Percentiles rank a stretch among this genome's conserved stretches.
phyloP scores from a whole-genome alignment of 2,888 invertebrate genomes.

The Drosophila diplacantha region DNA sequence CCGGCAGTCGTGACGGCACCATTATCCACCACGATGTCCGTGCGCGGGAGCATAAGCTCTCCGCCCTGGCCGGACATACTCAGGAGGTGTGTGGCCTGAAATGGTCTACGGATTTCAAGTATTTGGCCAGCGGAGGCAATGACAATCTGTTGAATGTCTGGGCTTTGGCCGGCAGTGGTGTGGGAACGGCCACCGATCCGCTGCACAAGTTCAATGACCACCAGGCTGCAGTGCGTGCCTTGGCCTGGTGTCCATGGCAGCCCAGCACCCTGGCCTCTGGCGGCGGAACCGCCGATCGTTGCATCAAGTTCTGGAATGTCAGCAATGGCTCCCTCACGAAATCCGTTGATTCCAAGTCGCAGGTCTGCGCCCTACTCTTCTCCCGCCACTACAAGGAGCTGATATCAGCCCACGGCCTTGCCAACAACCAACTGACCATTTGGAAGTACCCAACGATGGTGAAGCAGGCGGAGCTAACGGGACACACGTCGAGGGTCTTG shows the following conservation, averaged over 20 bases:
- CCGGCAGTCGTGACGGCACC: constrained; percentile 89
- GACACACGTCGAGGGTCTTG: constrained; percentile 93
- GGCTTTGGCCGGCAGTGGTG: constrained; percentile 80
- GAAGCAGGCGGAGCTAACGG: constrained; percentile 90
- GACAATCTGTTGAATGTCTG: constrained; percentile 96
- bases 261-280: constrained; percentile 95
- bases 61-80: constrained; percentile 84
- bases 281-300: constrained; percentile 96
- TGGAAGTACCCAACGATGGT: constrained; percentile 98
- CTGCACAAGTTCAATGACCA: too few relatives aligned
- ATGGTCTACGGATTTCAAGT: constrained; percentile 96
- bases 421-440: too few relatives aligned
- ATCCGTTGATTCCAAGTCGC: constrained; percentile 94
- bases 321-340: constrained; percentile 89
- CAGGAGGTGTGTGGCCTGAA: constrained; percentile 94
- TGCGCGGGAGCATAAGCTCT: constrained; percentile 88
- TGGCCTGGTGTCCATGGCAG: too few relatives aligned
- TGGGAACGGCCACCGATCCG: too few relatives aligned
- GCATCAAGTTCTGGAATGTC: constrained; percentile 91
- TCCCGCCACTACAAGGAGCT: constrained; percentile 95
- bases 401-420: constrained; percentile 96
- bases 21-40: constrained; percentile 98
- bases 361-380: constrained; percentile 96
- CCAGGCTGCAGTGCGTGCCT: too few relatives aligned
- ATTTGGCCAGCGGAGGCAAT: constrained; percentile 97